Evolutionary conservation across 2,113 vertebrate species (phyloP).

Genomic region (Eonycteris spelaea): DNA sequence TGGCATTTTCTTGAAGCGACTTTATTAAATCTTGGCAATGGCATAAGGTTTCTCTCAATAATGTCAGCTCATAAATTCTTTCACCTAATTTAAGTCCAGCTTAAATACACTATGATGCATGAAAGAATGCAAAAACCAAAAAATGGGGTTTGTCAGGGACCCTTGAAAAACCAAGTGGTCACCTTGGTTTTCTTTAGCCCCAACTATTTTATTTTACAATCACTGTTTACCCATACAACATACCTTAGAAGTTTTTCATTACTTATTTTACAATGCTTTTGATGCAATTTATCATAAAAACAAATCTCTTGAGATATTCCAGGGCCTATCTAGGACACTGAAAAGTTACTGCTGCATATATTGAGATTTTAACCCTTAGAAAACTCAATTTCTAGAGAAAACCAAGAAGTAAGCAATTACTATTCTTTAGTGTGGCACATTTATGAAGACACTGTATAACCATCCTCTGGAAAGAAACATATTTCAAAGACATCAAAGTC

Average conservation of each 20-base stretch:
- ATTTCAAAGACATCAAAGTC: neutral
- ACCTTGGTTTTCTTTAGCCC: neutral
- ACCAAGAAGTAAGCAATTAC: neutral
- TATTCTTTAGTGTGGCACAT: too few species aligned
- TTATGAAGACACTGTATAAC: neutral
- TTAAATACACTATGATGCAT: neutral
- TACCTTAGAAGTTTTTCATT: neutral
- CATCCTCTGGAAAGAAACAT: neutral
- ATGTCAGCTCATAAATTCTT: neutral
- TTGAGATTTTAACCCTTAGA: neutral
- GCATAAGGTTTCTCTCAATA: neutral
- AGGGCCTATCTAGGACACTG: neutral
- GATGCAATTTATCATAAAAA: neutral
- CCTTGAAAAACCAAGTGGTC: neutral
- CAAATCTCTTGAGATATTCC: neutral
- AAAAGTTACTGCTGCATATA: neutral
- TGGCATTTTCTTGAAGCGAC: neutral
- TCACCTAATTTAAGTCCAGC: neutral
- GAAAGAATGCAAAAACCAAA: neutral
- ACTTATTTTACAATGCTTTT: neutral
- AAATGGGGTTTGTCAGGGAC: neutral
- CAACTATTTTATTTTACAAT: neutral
- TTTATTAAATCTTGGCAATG: neutral
- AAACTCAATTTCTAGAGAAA: neutral
- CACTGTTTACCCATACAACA: neutral